Evolutionary conservation across 2,888 invertebrate genomes (phyloP).

Genomic region (Zaprionus lineosus): DNA sequence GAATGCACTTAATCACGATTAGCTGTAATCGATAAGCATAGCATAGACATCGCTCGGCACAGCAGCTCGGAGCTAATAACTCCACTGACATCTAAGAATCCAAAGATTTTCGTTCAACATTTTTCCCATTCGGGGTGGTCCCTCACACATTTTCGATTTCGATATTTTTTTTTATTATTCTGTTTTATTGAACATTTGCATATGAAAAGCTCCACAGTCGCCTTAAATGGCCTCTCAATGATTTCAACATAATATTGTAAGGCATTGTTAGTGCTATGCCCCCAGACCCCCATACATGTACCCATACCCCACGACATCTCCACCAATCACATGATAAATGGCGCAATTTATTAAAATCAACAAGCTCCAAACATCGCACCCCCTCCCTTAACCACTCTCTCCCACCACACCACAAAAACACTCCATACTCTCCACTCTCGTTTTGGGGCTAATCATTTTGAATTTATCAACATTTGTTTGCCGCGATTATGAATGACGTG

Average conservation of each 20-base stretch:
- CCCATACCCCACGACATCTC: neutral
- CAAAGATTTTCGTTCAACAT: neutral
- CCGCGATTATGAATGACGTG: slow-evolving; percentile 75
- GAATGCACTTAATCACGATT: slow-evolving; percentile 81
- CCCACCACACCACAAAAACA: no score
- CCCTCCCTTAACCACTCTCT: slow-evolving; percentile 6
- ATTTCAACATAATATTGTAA: slow-evolving; percentile 77
- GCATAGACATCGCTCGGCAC: slow-evolving; percentile 8
- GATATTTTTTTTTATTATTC: no score
- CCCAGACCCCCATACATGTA: neutral
- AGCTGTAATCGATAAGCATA: slow-evolving; percentile 79
- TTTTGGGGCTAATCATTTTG: slow-evolving; percentile 67
- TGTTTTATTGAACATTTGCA: slow-evolving; percentile 63
- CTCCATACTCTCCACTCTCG: no score
- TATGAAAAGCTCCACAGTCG: slow-evolving; percentile 65
- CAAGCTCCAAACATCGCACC: slow-evolving; percentile 32
- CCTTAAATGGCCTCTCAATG: slow-evolving; percentile 76
- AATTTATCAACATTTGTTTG: slow-evolving; percentile 79
- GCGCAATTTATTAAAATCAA: slow-evolving; percentile 76
- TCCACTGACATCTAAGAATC: slow-evolving; percentile 39
- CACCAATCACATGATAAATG: slow-evolving; percentile 64
- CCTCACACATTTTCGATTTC: no score
- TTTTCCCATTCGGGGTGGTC: slow-evolving; percentile 42
- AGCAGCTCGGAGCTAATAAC: slow-evolving; percentile 52
- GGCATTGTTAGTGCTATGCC: slow-evolving; percentile 42